Base-by-base conservation (phyloP, 2,797 vertebrate species). In the Spatula versicolor region DNA sequence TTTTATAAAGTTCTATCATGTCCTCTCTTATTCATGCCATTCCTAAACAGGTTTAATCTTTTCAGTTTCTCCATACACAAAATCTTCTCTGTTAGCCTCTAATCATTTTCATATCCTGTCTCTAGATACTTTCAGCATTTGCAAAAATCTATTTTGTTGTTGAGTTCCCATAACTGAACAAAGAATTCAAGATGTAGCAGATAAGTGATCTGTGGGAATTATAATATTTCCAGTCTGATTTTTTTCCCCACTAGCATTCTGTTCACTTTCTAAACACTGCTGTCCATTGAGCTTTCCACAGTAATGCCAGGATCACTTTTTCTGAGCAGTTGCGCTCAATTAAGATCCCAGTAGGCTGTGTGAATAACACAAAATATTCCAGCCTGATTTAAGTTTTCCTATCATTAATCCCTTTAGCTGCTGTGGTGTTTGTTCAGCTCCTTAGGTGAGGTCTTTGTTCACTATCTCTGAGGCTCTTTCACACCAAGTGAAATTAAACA, bases 211-310 rank as follows among this genome's bases (percentile, higher is more conserved):
- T 71, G n/a, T 60, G 67, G 35, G 63, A 92, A 92, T 67, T 54
- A 79, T 41, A 64, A 13, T 48, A 55, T 71, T 88, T 93, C 30
- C 60, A 82, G 67, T 28, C 23, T 35, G 60, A 52, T n/a, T 79
- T 86, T 92, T 92, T 77, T 83, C 83, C 46, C 15, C 41, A 85
- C 23, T 66, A 73, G 22, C 33, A 82, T 91, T 91, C 81, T 82
- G 46, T 69, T 85, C 39, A 63, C 60, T 66, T 78, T 64, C 62
- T 78, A 33, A 66, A 56, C 26, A 16, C 20, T 64, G 35, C 26
- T 84, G 72, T 66, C n/a, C 73, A 39, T 68, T 37, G 69, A 93
- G 64, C n/a, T 88, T 85, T 72, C 33, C 59, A 79, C 22, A 71
- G 20, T 48, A 75, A 72, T 41, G 39, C 35, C 73, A 75, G 43